Conservation (phyloP, 1,140 invertebrate genomes). For the Lepidotrigona ventralis region DNA sequence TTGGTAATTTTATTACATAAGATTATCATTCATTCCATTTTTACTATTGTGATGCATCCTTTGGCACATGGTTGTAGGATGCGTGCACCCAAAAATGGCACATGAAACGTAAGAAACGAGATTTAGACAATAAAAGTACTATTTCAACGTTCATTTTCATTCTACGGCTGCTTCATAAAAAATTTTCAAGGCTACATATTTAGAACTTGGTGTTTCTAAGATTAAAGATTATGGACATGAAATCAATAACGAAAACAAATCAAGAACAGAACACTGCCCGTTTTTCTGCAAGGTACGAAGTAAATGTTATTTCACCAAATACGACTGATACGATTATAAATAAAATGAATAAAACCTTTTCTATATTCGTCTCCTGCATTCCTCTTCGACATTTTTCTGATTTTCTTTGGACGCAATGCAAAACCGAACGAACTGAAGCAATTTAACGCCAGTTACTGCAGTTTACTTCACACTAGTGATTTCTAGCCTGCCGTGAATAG, state of each 20-base stretch:
- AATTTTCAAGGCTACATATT: background rate
- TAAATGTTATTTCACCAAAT: slow-evolving; percentile 35
- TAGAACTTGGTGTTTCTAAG: slow-evolving; percentile 10
- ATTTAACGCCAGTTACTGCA: slow-evolving; percentile 54
- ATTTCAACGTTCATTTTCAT: background rate
- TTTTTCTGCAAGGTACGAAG: slow-evolving; percentile 17
- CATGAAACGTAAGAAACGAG: slow-evolving; percentile 28
- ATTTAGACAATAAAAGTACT: slow-evolving; percentile 12
- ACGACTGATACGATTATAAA: slow-evolving; percentile 56
- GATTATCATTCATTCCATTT: slow-evolving; percentile 40
- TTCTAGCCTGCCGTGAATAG: background rate
- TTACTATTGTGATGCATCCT: slow-evolving; percentile 36
- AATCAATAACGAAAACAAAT: slow-evolving; percentile 47
- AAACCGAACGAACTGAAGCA: slow-evolving; percentile 43
- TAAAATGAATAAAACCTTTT: slow-evolving; percentile 78
- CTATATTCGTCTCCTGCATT: slow-evolving; percentile 70
- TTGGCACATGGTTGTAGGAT: slow-evolving; percentile 44
- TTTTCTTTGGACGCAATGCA: slow-evolving; percentile 47
- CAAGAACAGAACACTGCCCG: slow-evolving; percentile 1
- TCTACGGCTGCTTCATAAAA: background rate
- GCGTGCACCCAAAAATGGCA: slow-evolving; percentile 25
- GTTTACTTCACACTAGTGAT: slow-evolving; percentile 32
- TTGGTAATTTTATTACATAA: slow-evolving; percentile 40
- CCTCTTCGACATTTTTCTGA: slow-evolving; percentile 71
- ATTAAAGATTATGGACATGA: slow-evolving; percentile 23